These are phyloP conservation scores for Willowsia nigromaculata DNA, from an alignment of 2,888 invertebrate genomes.

Conservation along the genomic window DNA sequence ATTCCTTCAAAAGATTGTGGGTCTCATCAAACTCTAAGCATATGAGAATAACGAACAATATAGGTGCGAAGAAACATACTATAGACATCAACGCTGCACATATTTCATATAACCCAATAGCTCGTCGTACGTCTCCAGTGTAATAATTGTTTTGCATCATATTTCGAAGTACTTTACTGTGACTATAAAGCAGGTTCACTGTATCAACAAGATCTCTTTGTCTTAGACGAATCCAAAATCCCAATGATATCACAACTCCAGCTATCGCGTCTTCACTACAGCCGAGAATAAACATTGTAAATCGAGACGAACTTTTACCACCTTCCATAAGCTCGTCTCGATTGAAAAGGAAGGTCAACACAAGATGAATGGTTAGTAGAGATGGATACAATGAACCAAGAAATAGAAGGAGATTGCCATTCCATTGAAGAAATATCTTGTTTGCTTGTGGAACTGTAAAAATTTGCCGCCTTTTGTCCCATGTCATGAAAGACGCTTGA, in stretches of 20 bases:
- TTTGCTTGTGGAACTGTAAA: too few relatives aligned
- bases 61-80: not conserved
- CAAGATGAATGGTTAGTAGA: too few relatives aligned
- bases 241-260: not conserved
- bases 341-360: too few relatives aligned
- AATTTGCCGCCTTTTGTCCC: too few relatives aligned
- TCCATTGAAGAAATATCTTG: too few relatives aligned
- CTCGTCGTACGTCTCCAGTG: too few relatives aligned
- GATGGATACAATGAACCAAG: too few relatives aligned
- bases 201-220: not conserved
- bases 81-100: not conserved
- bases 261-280: not conserved
- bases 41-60: not conserved
- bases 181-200: not conserved
- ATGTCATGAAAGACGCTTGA: too few relatives aligned
- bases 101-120: not conserved
- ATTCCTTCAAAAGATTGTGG: not conserved
- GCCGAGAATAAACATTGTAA: not conserved
- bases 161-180: not conserved
- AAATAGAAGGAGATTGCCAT: too few relatives aligned
- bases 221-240: not conserved
- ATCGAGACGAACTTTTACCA: not conserved
- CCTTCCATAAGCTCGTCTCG: too few relatives aligned
- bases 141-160: too few relatives aligned
- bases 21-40: not conserved